phyloP scores from a whole-genome alignment of 2,888 invertebrate genomes.

The Epinotia ramella region DNA sequence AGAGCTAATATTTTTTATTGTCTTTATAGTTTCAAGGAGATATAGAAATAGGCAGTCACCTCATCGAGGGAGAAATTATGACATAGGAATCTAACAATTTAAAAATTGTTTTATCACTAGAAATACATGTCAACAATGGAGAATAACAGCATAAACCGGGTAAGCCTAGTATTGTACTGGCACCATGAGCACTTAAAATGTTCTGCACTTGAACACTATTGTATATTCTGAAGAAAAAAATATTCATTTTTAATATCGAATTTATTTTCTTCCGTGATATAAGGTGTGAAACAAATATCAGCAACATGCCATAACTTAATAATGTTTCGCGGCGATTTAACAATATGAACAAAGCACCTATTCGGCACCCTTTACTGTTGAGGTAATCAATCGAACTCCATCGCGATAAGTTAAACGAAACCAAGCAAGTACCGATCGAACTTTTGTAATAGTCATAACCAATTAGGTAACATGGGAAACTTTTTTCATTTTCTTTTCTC shows the following conservation, averaged over 20 bases:
- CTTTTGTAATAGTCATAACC: slow-evolving; percentile 48
- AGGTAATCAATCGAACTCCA: slow-evolving; percentile 65
- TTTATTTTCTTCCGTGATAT: slow-evolving; percentile 15
- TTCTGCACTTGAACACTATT: slow-evolving; percentile 52
- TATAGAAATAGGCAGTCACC: slow-evolving; percentile 71
- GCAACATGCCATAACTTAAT: slow-evolving; percentile 43
- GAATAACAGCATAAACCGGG: slow-evolving; percentile 71
- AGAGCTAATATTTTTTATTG: slow-evolving; percentile 71
- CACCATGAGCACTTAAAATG: slow-evolving; percentile 57
- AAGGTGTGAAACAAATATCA: slow-evolving; percentile 51
- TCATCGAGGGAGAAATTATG: slow-evolving; percentile 75
- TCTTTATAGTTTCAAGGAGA: slow-evolving; percentile 83
- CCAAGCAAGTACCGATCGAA: slow-evolving; percentile 48
- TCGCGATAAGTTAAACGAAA: slow-evolving; percentile 60
- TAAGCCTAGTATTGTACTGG: slow-evolving; percentile 61
- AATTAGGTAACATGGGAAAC: slow-evolving; percentile 51
- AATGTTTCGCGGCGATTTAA: slow-evolving; percentile 49
- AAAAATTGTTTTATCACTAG: slow-evolving; percentile 60
- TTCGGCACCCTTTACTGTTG: slow-evolving; percentile 56
- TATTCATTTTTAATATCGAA: slow-evolving; percentile 2
- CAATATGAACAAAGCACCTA: slow-evolving; percentile 58
- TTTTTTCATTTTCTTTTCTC: slow-evolving; percentile 50
- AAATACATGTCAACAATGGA: slow-evolving; percentile 71
- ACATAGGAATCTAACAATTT: slow-evolving; percentile 68
- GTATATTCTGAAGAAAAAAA: slow-evolving; percentile 40